These are phyloP conservation scores for Peromyscus californicus DNA, from an alignment of 2,113 vertebrate genomes.

Conservation along the genomic window DNA sequence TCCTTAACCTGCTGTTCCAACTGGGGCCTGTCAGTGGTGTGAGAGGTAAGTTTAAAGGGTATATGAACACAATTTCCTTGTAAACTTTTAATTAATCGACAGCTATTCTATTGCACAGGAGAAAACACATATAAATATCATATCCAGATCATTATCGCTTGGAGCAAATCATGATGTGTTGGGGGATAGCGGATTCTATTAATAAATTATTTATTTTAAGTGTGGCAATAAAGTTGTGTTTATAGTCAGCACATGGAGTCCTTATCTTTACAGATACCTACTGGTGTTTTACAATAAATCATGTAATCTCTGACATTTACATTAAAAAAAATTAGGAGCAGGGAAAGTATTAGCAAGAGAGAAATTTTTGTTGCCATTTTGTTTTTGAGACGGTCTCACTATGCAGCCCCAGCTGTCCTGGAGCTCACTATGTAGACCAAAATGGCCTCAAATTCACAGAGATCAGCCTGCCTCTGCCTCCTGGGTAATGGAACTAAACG, in stretches of 20 bases:
- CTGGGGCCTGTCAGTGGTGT: neutral
- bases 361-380: neutral
- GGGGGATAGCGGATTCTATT: neutral
- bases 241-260: neutral
- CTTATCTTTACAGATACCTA: slow-evolving; percentile 26
- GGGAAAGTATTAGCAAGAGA: neutral
- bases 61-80: neutral
- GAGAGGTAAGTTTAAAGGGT: neutral
- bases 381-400: neutral
- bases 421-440: neutral
- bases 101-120: neutral
- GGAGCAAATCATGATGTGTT: neutral
- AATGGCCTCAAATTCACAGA: neutral
- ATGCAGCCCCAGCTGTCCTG: neutral
- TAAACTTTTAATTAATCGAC: slow-evolving; percentile 17
- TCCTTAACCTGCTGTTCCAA: neutral
- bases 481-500: neutral
- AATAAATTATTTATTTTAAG: slow-evolving; percentile 45
- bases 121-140: neutral
- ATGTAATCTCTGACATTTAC: neutral
- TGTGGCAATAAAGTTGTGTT: neutral
- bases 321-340: neutral
- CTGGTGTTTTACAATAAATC: neutral
- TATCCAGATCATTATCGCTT: slow-evolving; percentile 14
- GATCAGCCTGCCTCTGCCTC: neutral